These are phyloP conservation scores for Sesamia nonagrioides DNA, from an alignment of 1,140 invertebrate species.

Conservation along the genomic window DNA sequence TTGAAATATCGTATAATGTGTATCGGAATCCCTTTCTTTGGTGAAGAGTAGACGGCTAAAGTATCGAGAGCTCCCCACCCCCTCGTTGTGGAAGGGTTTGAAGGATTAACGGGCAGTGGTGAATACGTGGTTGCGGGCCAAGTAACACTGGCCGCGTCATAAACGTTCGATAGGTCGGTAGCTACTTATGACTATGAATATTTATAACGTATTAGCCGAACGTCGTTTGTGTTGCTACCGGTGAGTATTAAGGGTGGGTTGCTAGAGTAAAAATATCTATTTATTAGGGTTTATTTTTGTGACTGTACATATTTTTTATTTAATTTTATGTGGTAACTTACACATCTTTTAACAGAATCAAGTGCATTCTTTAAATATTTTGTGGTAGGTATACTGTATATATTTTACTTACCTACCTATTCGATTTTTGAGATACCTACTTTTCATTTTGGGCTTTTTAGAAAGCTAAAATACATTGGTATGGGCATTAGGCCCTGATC, in stretches of 20 bases:
- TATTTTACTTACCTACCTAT: too few relatives aligned
- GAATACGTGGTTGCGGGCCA: slow-evolving; percentile 57
- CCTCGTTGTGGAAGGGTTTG: slow-evolving; percentile 25
- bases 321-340: background rate
- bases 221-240: slow-evolving; percentile 65
- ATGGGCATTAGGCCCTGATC: too few relatives aligned
- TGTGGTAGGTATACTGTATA: too few relatives aligned
- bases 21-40: slow-evolving; percentile 73
- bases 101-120: slow-evolving; percentile 25
- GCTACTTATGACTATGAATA: slow-evolving; percentile 85
- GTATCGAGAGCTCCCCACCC: slow-evolving; percentile 52
- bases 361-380: too few relatives aligned
- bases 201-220: slow-evolving; percentile 83
- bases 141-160: slow-evolving; percentile 60
- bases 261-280: slow-evolving; percentile 39
- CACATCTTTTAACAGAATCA: too few relatives aligned
- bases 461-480: too few relatives aligned
- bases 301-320: background rate
- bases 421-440: too few relatives aligned
- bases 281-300: slow-evolving; percentile 34
- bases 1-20: slow-evolving; percentile 84
- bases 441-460: too few relatives aligned
- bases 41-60: slow-evolving; percentile 67
- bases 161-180: slow-evolving; percentile 78
- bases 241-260: slow-evolving; percentile 60